Evolutionary conservation across 2,888 invertebrate genomes (phyloP), one percentile per base, ranked within the genome.

Genomic region (Eristalis tenax): DNA sequence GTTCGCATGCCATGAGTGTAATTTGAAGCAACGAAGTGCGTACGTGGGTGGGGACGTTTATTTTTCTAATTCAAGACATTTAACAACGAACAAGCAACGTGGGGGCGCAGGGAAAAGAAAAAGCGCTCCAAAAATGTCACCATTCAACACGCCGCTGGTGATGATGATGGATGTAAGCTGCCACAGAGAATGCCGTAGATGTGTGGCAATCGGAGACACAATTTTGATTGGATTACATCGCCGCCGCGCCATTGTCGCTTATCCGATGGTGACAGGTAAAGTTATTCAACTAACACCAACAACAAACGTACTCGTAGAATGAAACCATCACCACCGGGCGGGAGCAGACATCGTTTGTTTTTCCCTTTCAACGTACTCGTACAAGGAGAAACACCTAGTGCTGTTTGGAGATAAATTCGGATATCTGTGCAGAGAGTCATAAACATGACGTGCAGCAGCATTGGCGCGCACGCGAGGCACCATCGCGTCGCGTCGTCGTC

Each of bases 151-250:
- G 38, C 35, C 10, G 43, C 11, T 50, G 65, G 59, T 73, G 74
- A 64, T 38, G 59, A 73, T 73, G 50, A 81, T 69, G 69, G 63
- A 74, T 81, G 63, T 38, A 35, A 63, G 57, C 50, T 35, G 18
- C 38, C 22, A 3, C 22, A n/a, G 56, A 32, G 35, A 35, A 28
- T 40, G 59, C 32, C 63, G 8, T 40, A 32, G 26, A 56, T 80
- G 71, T 71, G 71, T 56, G 40, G 70, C 78, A 79, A 71, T 70
- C 78, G 73, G 59, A 43, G 59, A 73, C 40, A 66, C 66, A 66
- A 43, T 73, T 66, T 65, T 66, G 73, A 66, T 69, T 23, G 35
- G 56, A 63, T 69, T 56, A 68, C 69, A 11, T 26, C 38, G 32
- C 18, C 80, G 10, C 23, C 26, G 5, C 56, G 18, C 43, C 63